Base-by-base conservation (phyloP, 2,113 vertebrate genomes). In the Picathartes gymnocephalus region DNA sequence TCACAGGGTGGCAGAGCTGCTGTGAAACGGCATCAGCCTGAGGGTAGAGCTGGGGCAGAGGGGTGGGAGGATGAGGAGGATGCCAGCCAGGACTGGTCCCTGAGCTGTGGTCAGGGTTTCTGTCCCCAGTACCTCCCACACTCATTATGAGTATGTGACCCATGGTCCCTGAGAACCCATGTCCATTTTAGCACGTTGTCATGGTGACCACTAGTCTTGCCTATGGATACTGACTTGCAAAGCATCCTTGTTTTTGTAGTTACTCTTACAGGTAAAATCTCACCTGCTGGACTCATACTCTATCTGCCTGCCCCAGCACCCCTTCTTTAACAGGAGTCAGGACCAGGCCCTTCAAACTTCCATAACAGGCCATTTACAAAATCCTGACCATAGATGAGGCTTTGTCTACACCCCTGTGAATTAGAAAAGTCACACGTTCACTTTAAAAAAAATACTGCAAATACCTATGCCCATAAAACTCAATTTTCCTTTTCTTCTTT, bases 111-210 rank as follows among this genome's bases (percentile, higher is more conserved):
- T n/a, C 58, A 76, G 31, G 15, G 50, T 79, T 15, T 69, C 42
- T 47, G 21, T 73, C 54, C 45, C 27, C 30, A 85, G 21, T 73
- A 85, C 65, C 40, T 79, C 90, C 33, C 51, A 48, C 39, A 27
- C 15, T 51, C 13, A 3, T 62, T 79, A 68, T 44, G 15, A 76
- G 4, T 33, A 35, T 54, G 31, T 44, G 40, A 78, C 31, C 42
- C 24, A 5, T 42, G 0, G 0, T 25, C 28, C 33, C 61, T 80
- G 37, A 70, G 31, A 87, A 42, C 8, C 5, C 16, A 9, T 2
- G 23, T 53, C 85, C 64, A 72, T 72, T 92, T 91, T 65, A 79
- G 66, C 81, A 48, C 0, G 6, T 84, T 96, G 64, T 56, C 73
- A 61, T 68, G 37, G 81, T 69, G 84, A 92, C 25, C 74, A 44